Evolutionary conservation across 2,888 invertebrate genomes (phyloP).

Genomic region (Opisthograptis luteolata): DNA sequence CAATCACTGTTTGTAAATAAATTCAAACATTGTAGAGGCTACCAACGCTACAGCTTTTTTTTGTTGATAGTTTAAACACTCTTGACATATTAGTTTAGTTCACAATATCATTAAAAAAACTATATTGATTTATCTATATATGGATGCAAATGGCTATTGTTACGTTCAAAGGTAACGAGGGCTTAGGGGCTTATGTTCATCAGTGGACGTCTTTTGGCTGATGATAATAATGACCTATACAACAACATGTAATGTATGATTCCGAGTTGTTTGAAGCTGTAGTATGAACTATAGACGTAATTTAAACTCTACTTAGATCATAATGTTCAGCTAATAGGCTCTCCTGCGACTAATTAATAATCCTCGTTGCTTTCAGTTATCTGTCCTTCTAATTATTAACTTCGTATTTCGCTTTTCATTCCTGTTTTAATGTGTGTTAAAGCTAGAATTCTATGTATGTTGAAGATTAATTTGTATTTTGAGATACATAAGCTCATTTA

Average conservation of each 20-base stretch:
- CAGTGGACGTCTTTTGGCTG: too few species aligned
- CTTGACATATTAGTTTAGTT: neutral
- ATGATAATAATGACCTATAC: too few species aligned
- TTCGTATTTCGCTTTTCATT: slow-evolving; percentile 36
- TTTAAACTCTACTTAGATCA: neutral
- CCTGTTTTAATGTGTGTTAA: slow-evolving; percentile 31
- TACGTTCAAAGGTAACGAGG: too few species aligned
- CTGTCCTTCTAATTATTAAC: slow-evolving; percentile 12
- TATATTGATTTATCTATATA: too few species aligned
- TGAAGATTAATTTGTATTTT: slow-evolving; percentile 3
- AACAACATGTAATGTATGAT: too few species aligned
- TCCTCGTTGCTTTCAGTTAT: slow-evolving; percentile 37
- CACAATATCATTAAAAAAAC: too few species aligned
- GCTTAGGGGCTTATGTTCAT: too few species aligned
- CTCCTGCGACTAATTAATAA: slow-evolving; percentile 9
- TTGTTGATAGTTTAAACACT: slow-evolving; percentile 13
- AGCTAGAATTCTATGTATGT: slow-evolving; percentile 10
- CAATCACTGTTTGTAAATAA: slow-evolving; percentile 7
- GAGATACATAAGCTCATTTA: slow-evolving; percentile 5
- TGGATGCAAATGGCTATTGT: too few species aligned
- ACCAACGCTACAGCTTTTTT: slow-evolving; percentile 1
- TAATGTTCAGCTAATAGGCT: neutral
- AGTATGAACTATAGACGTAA: neutral
- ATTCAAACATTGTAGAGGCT: neutral
- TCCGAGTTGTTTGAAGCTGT: too few species aligned